Evolutionary conservation across 2,113 vertebrate species (phyloP).

Genomic region (Ptilonorhynchus violaceus): DNA sequence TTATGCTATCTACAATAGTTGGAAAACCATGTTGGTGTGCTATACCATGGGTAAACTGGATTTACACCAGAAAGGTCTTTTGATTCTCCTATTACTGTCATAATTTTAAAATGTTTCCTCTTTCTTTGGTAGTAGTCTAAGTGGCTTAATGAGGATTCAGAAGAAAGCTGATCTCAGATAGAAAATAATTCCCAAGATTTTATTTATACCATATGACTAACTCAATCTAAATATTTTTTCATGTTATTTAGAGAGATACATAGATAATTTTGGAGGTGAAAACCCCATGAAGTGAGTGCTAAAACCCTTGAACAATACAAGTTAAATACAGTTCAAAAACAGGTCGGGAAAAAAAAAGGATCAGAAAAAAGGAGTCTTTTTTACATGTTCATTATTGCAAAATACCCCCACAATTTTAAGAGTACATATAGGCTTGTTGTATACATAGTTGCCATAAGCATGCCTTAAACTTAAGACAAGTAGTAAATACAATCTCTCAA

Average conservation of each 20-base stretch:
- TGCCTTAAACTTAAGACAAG: background rate
- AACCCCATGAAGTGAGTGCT: background rate
- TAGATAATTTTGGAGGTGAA: background rate
- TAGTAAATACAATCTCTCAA: background rate
- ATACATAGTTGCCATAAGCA: background rate
- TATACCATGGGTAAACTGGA: background rate
- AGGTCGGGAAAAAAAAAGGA: background rate
- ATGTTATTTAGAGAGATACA: background rate
- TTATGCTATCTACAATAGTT: background rate
- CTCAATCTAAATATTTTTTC: background rate
- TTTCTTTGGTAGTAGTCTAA: background rate
- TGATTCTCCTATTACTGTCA: background rate
- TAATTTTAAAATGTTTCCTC: background rate
- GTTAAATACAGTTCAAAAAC: background rate
- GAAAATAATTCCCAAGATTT: background rate
- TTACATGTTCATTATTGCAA: background rate
- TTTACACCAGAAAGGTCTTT: background rate
- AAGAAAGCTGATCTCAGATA: background rate
- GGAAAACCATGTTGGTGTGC: background rate
- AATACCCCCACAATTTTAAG: background rate
- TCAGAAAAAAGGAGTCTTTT: fast-evolving
- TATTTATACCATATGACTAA: background rate
- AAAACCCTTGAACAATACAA: background rate
- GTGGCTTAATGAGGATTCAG: background rate
- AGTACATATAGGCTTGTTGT: background rate